Evolutionary conservation across 2,888 invertebrate species (phyloP).

Genomic region (Sialis fuliginosa): DNA sequence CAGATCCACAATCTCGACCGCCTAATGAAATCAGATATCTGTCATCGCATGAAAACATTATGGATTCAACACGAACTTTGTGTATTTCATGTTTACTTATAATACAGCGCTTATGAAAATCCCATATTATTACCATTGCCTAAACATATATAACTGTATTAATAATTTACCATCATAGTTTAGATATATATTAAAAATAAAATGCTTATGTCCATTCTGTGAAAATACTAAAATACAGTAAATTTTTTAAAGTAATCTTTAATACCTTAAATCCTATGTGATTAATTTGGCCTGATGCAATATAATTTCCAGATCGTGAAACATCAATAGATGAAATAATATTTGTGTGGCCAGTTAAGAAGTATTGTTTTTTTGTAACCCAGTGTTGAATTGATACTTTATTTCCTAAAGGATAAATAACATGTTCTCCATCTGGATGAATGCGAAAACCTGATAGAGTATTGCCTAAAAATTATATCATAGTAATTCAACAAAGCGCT

Average conservation of each 20-base stretch:
- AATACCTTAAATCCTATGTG: slow-evolving; percentile 74
- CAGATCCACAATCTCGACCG: slow-evolving; percentile 76
- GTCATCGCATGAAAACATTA: slow-evolving; percentile 69
- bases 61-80: slow-evolving; percentile 71
- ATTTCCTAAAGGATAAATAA: slow-evolving; percentile 62
- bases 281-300: slow-evolving; percentile 82
- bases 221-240: not conserved
- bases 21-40: slow-evolving; percentile 71
- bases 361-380: slow-evolving; percentile 49
- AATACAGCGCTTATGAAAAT: slow-evolving; percentile 44
- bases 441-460: slow-evolving; percentile 40
- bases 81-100: slow-evolving; percentile 64
- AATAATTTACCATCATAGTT: not conserved
- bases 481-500: not conserved
- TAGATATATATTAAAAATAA: too few relatives aligned
- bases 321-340: slow-evolving; percentile 59
- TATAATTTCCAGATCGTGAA: slow-evolving; percentile 54
- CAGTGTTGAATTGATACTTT: slow-evolving; percentile 57
- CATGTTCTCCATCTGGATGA: slow-evolving; percentile 52
- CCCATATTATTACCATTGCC: slow-evolving; percentile 75
- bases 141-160: slow-evolving; percentile 13
- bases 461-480: slow-evolving; percentile 21
- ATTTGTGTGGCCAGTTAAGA: slow-evolving; percentile 65
- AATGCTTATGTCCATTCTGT: too few relatives aligned
- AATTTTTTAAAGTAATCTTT: too few relatives aligned